Evolutionary conservation across 1,140 invertebrate genomes (phyloP).

Genomic region (Rhopalosiphum maidis): DNA sequence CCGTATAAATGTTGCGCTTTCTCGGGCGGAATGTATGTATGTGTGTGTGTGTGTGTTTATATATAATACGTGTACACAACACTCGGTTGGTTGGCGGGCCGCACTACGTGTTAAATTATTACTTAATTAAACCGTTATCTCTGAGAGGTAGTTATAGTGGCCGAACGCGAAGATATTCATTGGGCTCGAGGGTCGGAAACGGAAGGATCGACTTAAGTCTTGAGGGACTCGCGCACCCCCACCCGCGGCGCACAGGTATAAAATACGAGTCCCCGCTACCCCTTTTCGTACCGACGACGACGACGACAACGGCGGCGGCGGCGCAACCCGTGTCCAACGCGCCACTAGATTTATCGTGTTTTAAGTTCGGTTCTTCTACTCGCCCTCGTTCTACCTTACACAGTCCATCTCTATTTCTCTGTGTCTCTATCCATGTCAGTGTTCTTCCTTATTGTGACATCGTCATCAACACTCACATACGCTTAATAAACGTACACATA

Average conservation of each 20-base stretch:
- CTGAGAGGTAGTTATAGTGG: conserved; percentile 55
- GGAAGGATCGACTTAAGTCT: conserved; percentile 57
- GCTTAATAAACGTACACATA: background rate
- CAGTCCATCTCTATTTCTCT: background rate
- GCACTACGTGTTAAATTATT: conserved; percentile 54
- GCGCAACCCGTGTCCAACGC: background rate
- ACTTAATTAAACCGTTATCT: conserved; percentile 58
- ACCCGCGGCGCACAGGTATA: conserved; percentile 17
- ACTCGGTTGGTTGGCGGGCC: conserved; percentile 17
- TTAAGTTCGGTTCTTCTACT: conserved; percentile 30
- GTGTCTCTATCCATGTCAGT: background rate
- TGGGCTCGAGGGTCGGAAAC: conserved; percentile 54
- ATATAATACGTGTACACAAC: background rate
- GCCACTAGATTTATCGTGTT: conserved; percentile 50
- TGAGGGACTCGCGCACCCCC: background rate
- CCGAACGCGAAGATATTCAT: conserved; percentile 52
- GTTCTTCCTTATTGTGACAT: background rate
- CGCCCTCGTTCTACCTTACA: background rate
- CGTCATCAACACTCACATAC: background rate
- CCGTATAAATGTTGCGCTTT: conserved; percentile 35
- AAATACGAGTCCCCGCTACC: conserved; percentile 15
- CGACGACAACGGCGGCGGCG: too few species aligned
- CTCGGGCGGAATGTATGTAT: background rate
- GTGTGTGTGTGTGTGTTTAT: background rate
- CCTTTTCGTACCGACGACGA: background rate